These are phyloP conservation scores for Clarias batrachus DNA, from an alignment of 2,113 vertebrate species.

Conservation along the genomic window DNA sequence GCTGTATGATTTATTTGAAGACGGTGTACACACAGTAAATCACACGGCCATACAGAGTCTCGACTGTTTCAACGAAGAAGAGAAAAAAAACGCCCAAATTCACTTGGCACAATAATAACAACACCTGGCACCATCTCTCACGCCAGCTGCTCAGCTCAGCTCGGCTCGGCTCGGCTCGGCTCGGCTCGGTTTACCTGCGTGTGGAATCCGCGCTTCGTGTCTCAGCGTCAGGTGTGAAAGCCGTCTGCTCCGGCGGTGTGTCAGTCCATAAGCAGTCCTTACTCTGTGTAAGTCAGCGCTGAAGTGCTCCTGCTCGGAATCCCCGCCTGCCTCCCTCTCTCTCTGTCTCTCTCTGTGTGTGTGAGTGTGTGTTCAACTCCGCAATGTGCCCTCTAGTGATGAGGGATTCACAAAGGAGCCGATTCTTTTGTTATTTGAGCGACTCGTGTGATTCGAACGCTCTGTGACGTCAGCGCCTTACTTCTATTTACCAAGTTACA, in stretches of 20 bases:
- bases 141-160: conserved; percentile 15
- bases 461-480: neutral
- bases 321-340: conserved; percentile 55
- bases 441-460: neutral
- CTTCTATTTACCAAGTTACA: no score
- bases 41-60: no score
- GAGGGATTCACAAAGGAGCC: neutral
- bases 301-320: conserved; percentile 76
- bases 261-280: conserved; percentile 52
- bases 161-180: neutral
- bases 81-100: conserved; percentile 12
- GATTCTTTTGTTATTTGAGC: neutral
- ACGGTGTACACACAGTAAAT: no score
- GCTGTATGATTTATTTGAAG: no score
- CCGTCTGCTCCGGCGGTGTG: conserved; percentile 1
- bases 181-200: neutral
- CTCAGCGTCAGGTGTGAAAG: neutral
- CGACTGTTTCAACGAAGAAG: neutral
- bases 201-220: neutral
- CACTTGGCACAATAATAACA: conserved; percentile 10
- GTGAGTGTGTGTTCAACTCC: conserved; percentile 62
- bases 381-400: conserved; percentile 56
- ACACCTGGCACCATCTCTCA: neutral
- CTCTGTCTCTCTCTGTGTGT: neutral
- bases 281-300: conserved; percentile 53